Evolutionary conservation across 2,797 vertebrate genomes (phyloP), one percentile per base, ranked within the genome.

Genomic region (Gymnoscopelus braueri): DNA sequence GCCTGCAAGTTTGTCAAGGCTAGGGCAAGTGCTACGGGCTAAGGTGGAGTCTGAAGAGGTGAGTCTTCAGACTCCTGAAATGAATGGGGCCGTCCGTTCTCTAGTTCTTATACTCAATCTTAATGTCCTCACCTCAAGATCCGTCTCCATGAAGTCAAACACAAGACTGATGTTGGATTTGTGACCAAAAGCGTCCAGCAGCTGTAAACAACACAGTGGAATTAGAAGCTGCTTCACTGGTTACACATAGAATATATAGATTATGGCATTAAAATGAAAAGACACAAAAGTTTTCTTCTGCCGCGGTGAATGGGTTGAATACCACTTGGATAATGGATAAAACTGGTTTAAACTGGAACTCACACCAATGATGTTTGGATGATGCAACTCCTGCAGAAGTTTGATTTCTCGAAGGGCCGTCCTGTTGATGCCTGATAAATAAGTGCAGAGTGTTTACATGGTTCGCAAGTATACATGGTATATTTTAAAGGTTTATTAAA

Each of bases 121-220:
- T 19, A 1, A 1, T 29, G 12, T 55, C 59, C 82, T 88, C 91
- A 99, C 97, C 97, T 99, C 98, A 61, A 99, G 87, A 87, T 99
- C 98, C 0, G 97, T 99, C 92, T 99, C 98, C 98, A 99, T 99
- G 87, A 95, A 99, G 84, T 99, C 98, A 95, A 99, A 99, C 72
- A 99, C 97, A 67, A 99, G 90, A 68, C 97, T 99, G 87, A 99
- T 99, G 85, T 98, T 99, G 8, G 97, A 99, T 91, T 98, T 99
- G 88, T 98, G 97, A 79, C 97, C 97, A 86, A 99, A 99, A 3
- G 96, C 98, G 92, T 99, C 97, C 79, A 99, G 87, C 61, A 99
- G 95, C 98, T 99, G 82, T 60, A 86, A 92, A 85, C 50, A 64
- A 13, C 3, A 69, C 1, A 62, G n/a, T 29, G 26, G 26, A 29